Percentiles rank a stretch among this genome's conserved stretches.
phyloP scores from a whole-genome alignment of 1,140 invertebrate genomes.

The Bombus impatiens region DNA sequence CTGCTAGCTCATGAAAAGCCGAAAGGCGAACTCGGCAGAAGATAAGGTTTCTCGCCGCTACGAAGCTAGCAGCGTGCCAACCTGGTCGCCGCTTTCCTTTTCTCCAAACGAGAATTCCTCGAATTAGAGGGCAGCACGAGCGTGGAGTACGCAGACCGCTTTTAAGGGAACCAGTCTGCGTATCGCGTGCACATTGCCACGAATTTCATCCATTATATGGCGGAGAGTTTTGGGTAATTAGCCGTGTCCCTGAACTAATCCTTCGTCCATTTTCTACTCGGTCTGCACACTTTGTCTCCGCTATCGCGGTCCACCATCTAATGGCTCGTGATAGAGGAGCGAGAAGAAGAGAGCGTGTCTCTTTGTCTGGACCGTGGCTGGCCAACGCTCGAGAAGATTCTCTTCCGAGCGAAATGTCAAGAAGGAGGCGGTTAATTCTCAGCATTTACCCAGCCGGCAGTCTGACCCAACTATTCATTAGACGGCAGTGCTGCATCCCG shows the following conservation, averaged over 20 bases:
- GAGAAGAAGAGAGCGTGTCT: constrained; percentile 30
- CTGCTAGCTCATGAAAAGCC: constrained; percentile 3
- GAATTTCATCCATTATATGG: constrained; percentile 36
- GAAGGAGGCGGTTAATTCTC: constrained; percentile 75
- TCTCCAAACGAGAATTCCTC: constrained; percentile 36
- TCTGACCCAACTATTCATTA: constrained; percentile 78
- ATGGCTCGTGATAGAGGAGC: constrained; percentile 46
- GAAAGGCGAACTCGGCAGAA: neutral
- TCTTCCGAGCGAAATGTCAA: constrained; percentile 74
- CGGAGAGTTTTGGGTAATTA: constrained; percentile 55
- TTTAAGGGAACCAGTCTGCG: constrained; percentile 45
- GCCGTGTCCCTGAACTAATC: constrained; percentile 38
- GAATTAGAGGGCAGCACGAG: constrained; percentile 43
- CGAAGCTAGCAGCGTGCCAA: constrained; percentile 7
- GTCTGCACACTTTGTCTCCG: constrained; percentile 41
- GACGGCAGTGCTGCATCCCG: constrained; percentile 71
- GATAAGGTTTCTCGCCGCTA: constrained; percentile 30
- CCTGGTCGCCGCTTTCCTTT: neutral
- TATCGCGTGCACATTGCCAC: constrained; percentile 37
- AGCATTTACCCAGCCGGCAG: constrained; percentile 70
- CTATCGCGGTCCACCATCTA: constrained; percentile 44
- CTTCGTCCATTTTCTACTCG: constrained; percentile 43
- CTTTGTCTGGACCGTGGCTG: neutral
- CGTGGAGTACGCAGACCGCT: neutral
- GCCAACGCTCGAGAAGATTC: constrained; percentile 41